These are phyloP conservation scores for Paramormyrops kingsleyae DNA, from an alignment of 2,113 vertebrate genomes.

Conservation along the genomic window DNA sequence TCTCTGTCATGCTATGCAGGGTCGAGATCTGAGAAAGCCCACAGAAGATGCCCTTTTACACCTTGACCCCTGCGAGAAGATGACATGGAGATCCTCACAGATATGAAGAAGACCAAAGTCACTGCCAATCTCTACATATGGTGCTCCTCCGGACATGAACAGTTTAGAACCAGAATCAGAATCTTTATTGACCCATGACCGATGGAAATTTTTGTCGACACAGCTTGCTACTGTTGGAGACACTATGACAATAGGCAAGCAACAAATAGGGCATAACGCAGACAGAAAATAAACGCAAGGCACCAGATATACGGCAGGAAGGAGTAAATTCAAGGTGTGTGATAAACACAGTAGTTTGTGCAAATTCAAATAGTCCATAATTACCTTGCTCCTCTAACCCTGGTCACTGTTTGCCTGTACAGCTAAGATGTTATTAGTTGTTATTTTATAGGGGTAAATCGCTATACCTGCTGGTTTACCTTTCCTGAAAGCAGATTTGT, in stretches of 20 bases:
- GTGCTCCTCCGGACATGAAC: background rate
- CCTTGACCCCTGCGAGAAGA: background rate
- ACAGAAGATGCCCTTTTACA: background rate
- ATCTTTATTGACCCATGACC: background rate
- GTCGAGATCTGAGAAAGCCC: background rate
- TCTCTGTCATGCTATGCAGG: background rate
- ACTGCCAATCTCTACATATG: background rate
- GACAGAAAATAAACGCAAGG: background rate
- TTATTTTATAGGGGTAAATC: background rate
- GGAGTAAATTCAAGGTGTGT: background rate
- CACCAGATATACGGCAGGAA: background rate
- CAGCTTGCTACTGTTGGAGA: background rate
- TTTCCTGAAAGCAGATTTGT: background rate
- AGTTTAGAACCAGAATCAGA: background rate
- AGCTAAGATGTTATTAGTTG: background rate
- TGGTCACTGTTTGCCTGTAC: background rate
- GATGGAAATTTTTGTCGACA: background rate
- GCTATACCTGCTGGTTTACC: background rate
- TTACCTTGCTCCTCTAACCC: slow-evolving; percentile 4
- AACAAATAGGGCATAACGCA: background rate
- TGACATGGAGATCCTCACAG: background rate
- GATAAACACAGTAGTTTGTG: background rate
- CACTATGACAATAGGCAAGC: background rate
- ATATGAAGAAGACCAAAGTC: background rate
- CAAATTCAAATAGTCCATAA: background rate